Conservation (phyloP, 1,140 invertebrate genomes). For the Heliothis virescens region DNA sequence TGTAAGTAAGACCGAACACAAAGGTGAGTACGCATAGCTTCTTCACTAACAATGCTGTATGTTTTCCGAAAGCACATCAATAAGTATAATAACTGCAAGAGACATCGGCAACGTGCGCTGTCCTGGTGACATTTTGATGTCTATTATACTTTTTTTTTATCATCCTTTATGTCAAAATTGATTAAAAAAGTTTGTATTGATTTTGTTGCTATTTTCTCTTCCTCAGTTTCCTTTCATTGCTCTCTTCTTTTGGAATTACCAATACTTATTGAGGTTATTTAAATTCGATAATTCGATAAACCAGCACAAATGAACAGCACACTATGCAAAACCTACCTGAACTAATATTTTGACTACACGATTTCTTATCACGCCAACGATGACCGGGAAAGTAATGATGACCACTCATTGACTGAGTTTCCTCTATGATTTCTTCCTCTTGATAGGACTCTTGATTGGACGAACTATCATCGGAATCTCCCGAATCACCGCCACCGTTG, state of each 20-base stretch:
- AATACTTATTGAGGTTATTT: too few species aligned
- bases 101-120: neutral
- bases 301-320: neutral
- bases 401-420: too few species aligned
- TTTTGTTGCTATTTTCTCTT: neutral
- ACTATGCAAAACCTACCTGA: neutral
- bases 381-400: neutral
- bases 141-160: too few species aligned
- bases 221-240: neutral
- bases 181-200: neutral
- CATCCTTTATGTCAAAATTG: neutral
- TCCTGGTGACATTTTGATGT: constrained; percentile 11
- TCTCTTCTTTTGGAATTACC: too few species aligned
- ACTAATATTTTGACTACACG: neutral
- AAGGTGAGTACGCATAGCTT: too few species aligned
- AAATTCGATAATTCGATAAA: neutral
- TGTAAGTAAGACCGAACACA: too few species aligned
- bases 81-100: neutral
- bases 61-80: too few species aligned
- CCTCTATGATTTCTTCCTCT: neutral
- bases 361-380: neutral
- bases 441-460: neutral
- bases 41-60: too few species aligned
- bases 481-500: neutral
- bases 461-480: neutral